Conservation (phyloP, 2,888 invertebrate species). For the Calliscelio sp. region DNA sequence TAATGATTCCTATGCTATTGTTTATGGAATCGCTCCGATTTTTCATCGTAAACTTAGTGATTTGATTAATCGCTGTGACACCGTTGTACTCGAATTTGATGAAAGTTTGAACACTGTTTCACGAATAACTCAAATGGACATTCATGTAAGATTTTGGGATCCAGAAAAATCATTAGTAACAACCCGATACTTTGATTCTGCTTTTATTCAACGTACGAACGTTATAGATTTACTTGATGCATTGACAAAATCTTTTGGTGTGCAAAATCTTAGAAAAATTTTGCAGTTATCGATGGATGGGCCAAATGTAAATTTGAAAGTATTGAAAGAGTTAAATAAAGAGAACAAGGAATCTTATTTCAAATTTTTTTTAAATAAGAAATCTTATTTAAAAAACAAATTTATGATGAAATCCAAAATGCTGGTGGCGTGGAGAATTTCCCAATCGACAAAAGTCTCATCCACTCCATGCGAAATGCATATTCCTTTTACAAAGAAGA, state of each 20-base stretch:
- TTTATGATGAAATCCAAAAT: slow-evolving; percentile 68
- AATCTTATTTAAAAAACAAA: slow-evolving; percentile 65
- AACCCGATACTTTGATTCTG: slow-evolving; percentile 75
- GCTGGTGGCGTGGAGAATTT: slow-evolving; percentile 62
- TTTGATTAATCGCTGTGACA: slow-evolving; percentile 39
- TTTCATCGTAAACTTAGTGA: slow-evolving; percentile 56
- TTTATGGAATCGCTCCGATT: slow-evolving; percentile 67
- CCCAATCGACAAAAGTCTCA: slow-evolving; percentile 61
- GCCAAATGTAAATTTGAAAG: background rate
- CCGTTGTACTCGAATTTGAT: slow-evolving; percentile 67
- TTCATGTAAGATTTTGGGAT: slow-evolving; percentile 76
- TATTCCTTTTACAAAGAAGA: slow-evolving; percentile 53
- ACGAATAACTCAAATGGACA: slow-evolving; percentile 76
- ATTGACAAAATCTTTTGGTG: slow-evolving; percentile 24
- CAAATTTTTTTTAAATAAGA: too few species aligned
- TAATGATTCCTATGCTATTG: slow-evolving; percentile 70
- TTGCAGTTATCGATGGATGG: background rate
- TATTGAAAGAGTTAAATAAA: background rate
- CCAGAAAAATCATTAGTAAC: slow-evolving; percentile 66
- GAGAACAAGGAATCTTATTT: slow-evolving; percentile 59
- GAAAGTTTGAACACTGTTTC: slow-evolving; percentile 73
- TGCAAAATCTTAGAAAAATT: background rate
- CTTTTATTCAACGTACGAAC: background rate
- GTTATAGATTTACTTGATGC: slow-evolving; percentile 33
- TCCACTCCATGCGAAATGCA: slow-evolving; percentile 67